These are phyloP conservation scores for Scatophagus argus DNA, from an alignment of 2,113 vertebrate species.

Conservation along the genomic window DNA sequence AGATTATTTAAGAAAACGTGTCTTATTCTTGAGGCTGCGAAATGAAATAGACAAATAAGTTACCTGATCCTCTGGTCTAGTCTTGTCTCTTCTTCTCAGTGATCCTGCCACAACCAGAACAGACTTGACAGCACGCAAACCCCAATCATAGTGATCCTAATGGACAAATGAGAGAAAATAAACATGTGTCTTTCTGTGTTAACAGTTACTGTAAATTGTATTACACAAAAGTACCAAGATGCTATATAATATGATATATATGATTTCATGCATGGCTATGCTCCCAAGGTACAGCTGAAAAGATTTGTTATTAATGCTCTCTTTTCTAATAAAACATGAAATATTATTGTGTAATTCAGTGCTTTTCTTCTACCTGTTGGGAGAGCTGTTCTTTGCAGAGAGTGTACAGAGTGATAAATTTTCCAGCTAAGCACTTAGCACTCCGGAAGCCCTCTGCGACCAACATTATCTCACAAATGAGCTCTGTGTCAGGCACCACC, in stretches of 20 bases:
- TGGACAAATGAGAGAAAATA: conserved; percentile 1
- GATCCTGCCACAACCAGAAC: conserved; percentile 86
- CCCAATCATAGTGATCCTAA: conserved; percentile 88
- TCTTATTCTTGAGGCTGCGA: not conserved
- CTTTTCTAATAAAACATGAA: conserved; percentile 23
- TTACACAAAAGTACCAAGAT: not conserved
- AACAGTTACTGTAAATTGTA: conserved; percentile 13
- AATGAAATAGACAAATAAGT: conserved; percentile 12
- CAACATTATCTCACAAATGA: conserved; percentile 91
- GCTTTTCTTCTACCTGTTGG: conserved; percentile 83
- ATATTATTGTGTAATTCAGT: not conserved
- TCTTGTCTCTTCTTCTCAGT: conserved; percentile 84
- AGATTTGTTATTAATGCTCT: conserved; percentile 4
- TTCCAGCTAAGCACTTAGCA: conserved; percentile 81
- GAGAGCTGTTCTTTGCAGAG: conserved; percentile 89
- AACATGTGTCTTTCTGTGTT: conserved; percentile 2
- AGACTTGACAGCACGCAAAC: conserved; percentile 85
- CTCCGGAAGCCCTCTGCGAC: conserved; percentile 88
- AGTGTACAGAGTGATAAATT: conserved; percentile 85
- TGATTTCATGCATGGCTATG: not conserved
- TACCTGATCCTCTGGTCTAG: conserved; percentile 87
- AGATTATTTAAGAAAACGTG: not conserved
- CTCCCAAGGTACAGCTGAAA: conserved; percentile 14
- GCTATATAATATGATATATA: no score
- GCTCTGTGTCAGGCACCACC: conserved; percentile 87